Conservation (phyloP, 2,888 invertebrate genomes). For the Drosophila sordidula region DNA sequence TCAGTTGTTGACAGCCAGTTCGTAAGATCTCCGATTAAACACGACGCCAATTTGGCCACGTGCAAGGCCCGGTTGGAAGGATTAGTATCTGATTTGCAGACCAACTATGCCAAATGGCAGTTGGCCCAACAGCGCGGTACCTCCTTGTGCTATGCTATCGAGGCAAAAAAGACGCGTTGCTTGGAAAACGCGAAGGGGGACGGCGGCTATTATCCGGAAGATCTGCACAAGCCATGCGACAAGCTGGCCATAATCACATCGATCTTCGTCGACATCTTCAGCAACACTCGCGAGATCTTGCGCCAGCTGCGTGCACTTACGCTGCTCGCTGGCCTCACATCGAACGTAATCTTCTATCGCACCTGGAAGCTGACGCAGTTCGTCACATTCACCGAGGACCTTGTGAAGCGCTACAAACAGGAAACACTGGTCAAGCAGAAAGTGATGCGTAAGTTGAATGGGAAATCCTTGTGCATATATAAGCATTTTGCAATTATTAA, state of each 20-base stretch:
- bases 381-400: slow-evolving; percentile 64
- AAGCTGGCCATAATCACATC: slow-evolving; percentile 78
- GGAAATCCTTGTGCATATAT: not conserved
- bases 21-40: slow-evolving; percentile 39
- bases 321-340: slow-evolving; percentile 63
- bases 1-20: slow-evolving; percentile 67
- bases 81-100: slow-evolving; percentile 66
- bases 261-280: slow-evolving; percentile 79
- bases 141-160: slow-evolving; percentile 80
- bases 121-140: slow-evolving; percentile 81
- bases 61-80: slow-evolving; percentile 72
- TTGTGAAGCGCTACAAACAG: slow-evolving; percentile 67
- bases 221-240: slow-evolving; percentile 71
- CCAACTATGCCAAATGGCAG: slow-evolving; percentile 82
- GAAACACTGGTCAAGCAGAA: slow-evolving; percentile 76
- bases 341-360: slow-evolving; percentile 72
- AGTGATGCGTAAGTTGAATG: slow-evolving; percentile 74
- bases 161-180: slow-evolving; percentile 78
- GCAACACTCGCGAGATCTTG: slow-evolving; percentile 63
- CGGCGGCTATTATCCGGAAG: slow-evolving; percentile 65
- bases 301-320: slow-evolving; percentile 75
- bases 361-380: slow-evolving; percentile 81
- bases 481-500: too few relatives aligned
- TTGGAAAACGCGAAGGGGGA: slow-evolving; percentile 53
- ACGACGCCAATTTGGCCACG: slow-evolving; percentile 62